Evolutionary conservation across 2,888 invertebrate species (phyloP).

Genomic region (Amblyjoppa fuscipennis): DNA sequence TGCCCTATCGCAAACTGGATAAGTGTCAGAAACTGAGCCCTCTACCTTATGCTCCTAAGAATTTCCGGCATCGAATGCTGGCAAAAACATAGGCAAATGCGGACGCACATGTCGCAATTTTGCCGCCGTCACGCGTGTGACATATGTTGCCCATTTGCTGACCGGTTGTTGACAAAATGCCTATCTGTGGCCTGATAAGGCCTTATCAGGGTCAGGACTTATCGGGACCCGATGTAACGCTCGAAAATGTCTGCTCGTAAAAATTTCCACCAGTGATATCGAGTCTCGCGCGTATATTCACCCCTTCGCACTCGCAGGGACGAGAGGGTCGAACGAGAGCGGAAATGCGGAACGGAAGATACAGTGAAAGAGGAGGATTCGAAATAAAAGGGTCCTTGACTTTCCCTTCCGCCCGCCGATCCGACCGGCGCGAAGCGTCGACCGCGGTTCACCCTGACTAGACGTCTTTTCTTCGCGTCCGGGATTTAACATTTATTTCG

Average conservation of each 20-base stretch:
- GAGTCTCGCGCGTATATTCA: neutral
- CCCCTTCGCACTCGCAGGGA: neutral
- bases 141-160: too few relatives aligned
- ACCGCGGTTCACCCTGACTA: slow-evolving; percentile 12
- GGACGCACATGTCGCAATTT: too few relatives aligned
- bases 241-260: neutral
- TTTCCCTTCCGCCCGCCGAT: slow-evolving; percentile 77
- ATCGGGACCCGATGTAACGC: too few relatives aligned
- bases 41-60: too few relatives aligned
- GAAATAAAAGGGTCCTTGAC: slow-evolving; percentile 12
- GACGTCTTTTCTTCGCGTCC: slow-evolving; percentile 45
- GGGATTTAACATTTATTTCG: slow-evolving; percentile 54
- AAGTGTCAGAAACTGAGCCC: too few relatives aligned
- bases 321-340: neutral
- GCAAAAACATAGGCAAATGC: too few relatives aligned
- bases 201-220: too few relatives aligned
- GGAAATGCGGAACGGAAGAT: slow-evolving; percentile 4
- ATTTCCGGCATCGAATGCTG: too few relatives aligned
- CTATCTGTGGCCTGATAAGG: too few relatives aligned
- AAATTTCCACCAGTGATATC: neutral
- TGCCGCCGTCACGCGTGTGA: too few relatives aligned
- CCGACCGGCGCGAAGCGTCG: slow-evolving; percentile 85
- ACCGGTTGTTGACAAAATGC: too few relatives aligned
- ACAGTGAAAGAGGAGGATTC: slow-evolving; percentile 19
- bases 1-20: too few relatives aligned